Evolutionary conservation across 1,140 invertebrate genomes (phyloP), one percentile per base, ranked within the genome.

Genomic region (Neodiprion fabricii): DNA sequence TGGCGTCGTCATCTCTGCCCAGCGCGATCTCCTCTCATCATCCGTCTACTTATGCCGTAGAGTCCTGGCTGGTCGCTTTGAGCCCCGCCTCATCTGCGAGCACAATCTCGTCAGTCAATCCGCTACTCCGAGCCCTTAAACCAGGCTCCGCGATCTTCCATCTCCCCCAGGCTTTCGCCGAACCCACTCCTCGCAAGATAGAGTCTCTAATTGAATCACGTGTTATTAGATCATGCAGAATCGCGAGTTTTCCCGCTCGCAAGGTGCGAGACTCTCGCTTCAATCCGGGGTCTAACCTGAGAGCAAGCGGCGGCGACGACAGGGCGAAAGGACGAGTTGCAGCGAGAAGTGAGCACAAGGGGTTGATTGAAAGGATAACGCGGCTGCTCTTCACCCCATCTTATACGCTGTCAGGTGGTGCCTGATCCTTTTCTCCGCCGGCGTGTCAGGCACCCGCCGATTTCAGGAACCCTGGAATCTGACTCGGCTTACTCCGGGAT

Each of bases 71-170:
- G 53, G 53, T 17, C 53, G 53, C 81, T 83, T 82, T 81, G 79
- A 81, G 79, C 75, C 76, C 77, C 74, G 77, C 73, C 74, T 81
- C 77, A 80, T 83, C 79, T 77, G 81, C 78, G 82, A 83, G 83
- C 81, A 79, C 79, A 81, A 81, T 83, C 81, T 82, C 75, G 70
- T 80, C 79, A 76, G 76, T 76, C 81, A 80, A 82, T 82, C 81
- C 81, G 78, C 75, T 76, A 77, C 75, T 77, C 73, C 70, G 47
- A 11, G 49, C 17, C 48, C 47, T 48, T 48, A 40, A 17, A 7
- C n/a, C 4, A 40, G 70, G 72, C 71, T 77, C 67, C 72, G 76
- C 48, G 17, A 9, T 72, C 48, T 5, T 70, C 75, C 50, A 21
- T 69, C 40, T 69, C 67, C 67, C 67, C 10, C 4, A 69, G 40